Conservation (phyloP, 2,113 vertebrate genomes). For the Antechinus flavipes region DNA sequence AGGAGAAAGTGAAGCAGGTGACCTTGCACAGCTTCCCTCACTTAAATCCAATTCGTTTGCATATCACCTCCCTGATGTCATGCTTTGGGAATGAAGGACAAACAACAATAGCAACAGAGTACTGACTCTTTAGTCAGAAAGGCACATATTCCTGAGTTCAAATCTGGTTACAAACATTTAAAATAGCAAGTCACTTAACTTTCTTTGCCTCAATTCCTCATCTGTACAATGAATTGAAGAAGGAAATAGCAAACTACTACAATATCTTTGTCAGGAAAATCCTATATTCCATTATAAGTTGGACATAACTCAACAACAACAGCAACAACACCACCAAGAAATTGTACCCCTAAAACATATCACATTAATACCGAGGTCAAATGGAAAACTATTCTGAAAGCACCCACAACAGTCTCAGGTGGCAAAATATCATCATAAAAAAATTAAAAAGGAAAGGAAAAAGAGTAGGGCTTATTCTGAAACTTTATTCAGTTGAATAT, state of each 20-base stretch:
- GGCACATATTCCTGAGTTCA: not conserved
- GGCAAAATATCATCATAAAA: not conserved
- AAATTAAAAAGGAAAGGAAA: not conserved
- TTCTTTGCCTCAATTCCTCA: not conserved
- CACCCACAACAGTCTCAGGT: slow-evolving; percentile 2
- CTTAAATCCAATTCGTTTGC: too few species aligned
- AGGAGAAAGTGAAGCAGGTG: too few species aligned
- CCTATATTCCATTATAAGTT: not conserved
- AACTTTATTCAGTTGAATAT: not conserved
- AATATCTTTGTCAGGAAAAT: not conserved
- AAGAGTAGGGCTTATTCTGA: not conserved
- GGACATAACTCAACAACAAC: not conserved
- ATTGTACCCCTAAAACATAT: not conserved
- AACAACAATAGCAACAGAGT: not conserved
- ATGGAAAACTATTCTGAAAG: not conserved
- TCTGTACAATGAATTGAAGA: not conserved
- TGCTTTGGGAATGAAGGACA: too few species aligned
- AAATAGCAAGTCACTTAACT: not conserved
- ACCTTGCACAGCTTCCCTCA: too few species aligned
- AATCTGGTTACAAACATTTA: not conserved
- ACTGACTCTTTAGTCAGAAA: not conserved
- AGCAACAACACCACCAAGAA: not conserved
- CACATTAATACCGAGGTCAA: slow-evolving; percentile 15
- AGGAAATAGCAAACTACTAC: not conserved
- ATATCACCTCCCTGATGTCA: too few species aligned